phyloP scores from a whole-genome alignment of 2,888 invertebrate species.

The Phortica okadai region DNA sequence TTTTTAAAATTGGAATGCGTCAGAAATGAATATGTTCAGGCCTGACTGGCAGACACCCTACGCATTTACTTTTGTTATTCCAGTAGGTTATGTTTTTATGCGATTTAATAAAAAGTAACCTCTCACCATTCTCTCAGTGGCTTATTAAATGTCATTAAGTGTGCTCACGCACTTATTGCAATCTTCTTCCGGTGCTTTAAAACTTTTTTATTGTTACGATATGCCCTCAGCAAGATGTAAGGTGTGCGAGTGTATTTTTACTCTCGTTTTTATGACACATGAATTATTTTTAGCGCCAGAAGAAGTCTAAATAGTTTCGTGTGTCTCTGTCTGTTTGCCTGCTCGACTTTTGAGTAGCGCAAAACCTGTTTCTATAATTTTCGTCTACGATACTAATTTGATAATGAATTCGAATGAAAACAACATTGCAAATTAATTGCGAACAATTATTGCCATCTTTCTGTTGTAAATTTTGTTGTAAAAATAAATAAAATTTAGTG shows the following conservation, averaged over 20 bases:
- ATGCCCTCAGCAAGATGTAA: background rate
- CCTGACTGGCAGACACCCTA: too few species aligned
- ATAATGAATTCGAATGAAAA: background rate
- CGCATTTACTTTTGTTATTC: too few species aligned
- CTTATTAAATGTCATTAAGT: too few species aligned
- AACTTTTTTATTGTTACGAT: background rate
- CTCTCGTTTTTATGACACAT: slow-evolving; percentile 14
- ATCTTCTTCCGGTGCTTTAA: background rate
- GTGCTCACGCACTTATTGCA: too few species aligned
- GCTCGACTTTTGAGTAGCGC: background rate
- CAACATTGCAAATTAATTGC: background rate
- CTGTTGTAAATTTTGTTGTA: background rate
- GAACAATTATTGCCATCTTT: background rate
- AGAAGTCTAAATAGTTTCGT: background rate
- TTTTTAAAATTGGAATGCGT: background rate
- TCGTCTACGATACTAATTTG: background rate
- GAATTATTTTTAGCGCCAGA: slow-evolving; percentile 10
- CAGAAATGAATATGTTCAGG: background rate
- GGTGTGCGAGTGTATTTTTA: slow-evolving; percentile 5
- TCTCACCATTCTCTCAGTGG: too few species aligned
- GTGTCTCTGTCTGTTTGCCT: background rate
- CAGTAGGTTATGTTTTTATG: too few species aligned
- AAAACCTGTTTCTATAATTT: background rate
- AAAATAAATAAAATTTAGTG: background rate
- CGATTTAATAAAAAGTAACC: too few species aligned